phyloP scores from a whole-genome alignment of 2,797 vertebrate genomes.

The Coendou prehensilis region DNA sequence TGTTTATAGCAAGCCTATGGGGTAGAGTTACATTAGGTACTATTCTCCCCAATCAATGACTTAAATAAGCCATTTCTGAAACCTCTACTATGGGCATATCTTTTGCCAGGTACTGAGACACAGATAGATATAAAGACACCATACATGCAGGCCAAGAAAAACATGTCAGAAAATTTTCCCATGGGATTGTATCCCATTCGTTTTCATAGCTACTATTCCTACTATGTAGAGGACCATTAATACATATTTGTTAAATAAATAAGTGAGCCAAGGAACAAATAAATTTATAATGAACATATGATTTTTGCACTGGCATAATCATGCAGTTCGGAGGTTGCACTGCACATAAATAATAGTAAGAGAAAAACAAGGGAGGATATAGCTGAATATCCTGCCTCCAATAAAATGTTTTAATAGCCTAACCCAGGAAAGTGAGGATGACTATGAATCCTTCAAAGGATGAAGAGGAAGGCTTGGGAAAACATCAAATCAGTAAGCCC shows the following conservation, averaged over 20 bases:
- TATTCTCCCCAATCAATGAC: neutral
- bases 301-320: neutral
- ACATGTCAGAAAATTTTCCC: neutral
- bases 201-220: neutral
- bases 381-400: neutral
- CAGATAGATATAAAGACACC: neutral
- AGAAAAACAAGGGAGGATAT: neutral
- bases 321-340: neutral
- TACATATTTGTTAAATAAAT: slow-evolving; percentile 6
- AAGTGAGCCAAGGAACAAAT: neutral
- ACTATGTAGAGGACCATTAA: neutral
- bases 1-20: neutral
- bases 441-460: neutral
- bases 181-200: neutral
- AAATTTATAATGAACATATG: slow-evolving; percentile 29
- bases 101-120: neutral
- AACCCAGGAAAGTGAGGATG: neutral
- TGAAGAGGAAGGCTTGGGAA: neutral
- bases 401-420: neutral
- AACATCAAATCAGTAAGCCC: neutral
- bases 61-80: neutral
- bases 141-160: neutral
- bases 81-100: neutral
- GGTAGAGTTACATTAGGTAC: neutral
- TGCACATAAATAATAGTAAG: neutral